phyloP scores from a whole-genome alignment of 2,797 vertebrate species.

The Distichodus sexfasciatus region DNA sequence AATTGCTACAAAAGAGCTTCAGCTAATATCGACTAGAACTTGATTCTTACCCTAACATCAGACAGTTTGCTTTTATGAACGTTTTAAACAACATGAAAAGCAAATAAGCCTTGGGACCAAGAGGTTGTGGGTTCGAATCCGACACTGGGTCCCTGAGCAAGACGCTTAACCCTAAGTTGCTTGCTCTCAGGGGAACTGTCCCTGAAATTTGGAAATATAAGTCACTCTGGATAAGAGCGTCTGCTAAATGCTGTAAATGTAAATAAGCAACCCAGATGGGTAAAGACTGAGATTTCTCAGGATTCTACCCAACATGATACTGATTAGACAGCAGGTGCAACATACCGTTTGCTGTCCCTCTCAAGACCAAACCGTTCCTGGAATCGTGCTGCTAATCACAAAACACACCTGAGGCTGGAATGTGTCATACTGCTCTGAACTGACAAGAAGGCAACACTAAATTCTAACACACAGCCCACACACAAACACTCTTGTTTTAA shows the following conservation, averaged over 20 bases:
- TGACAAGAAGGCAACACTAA: neutral
- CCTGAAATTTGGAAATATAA: too few relatives aligned
- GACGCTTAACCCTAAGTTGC: too few relatives aligned
- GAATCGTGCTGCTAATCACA: constrained; percentile 69
- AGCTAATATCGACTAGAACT: constrained; percentile 9
- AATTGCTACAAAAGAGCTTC: constrained; percentile 18
- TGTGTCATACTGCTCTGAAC: constrained; percentile 59
- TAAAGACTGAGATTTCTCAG: constrained; percentile 40
- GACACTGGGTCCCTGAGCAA: too few relatives aligned
- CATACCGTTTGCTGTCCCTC: constrained; percentile 57
- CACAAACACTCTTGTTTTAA: too few relatives aligned
- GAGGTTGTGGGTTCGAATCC: too few relatives aligned
- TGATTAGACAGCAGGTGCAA: constrained; percentile 68
- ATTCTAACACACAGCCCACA: too few relatives aligned
- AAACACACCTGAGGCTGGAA: constrained; percentile 68
- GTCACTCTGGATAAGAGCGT: too few relatives aligned
- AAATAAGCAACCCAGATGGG: constrained; percentile 32
- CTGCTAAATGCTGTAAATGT: neutral
- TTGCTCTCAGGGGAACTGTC: too few relatives aligned
- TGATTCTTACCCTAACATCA: too few relatives aligned
- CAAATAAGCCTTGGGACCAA: too few relatives aligned
- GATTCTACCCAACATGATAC: constrained; percentile 24
- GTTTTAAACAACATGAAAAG: neutral
- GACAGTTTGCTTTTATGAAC: constrained; percentile 24
- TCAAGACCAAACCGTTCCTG: constrained; percentile 53